Evolutionary conservation across 2,888 invertebrate species (phyloP).

Genomic region (Drosophila nigricruria): DNA sequence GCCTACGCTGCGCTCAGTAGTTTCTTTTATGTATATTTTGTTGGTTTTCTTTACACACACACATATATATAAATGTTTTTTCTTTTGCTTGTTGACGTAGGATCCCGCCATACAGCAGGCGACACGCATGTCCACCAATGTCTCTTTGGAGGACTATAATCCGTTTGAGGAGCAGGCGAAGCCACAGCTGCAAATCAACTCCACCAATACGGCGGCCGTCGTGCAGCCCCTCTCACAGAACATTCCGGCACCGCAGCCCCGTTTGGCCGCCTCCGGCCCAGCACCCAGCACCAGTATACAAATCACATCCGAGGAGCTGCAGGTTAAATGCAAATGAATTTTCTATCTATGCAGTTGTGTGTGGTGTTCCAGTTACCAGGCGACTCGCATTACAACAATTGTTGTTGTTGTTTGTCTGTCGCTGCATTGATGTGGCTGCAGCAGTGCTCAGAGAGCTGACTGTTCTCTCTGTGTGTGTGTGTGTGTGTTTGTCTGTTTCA

Average conservation of each 20-base stretch:
- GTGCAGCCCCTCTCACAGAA: constrained; percentile 85
- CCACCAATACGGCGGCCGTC: constrained; percentile 83
- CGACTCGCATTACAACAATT: constrained; percentile 21
- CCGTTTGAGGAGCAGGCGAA: constrained; percentile 92
- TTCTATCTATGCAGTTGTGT: too few species aligned
- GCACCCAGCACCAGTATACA: constrained; percentile 84
- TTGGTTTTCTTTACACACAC: background rate
- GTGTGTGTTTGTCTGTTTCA: background rate
- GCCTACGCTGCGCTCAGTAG: constrained; percentile 35
- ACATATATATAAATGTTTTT: too few species aligned
- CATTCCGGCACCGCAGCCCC: constrained; percentile 73
- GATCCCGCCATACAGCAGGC: constrained; percentile 98
- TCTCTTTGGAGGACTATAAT: constrained; percentile 96
- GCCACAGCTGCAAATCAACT: constrained; percentile 87
- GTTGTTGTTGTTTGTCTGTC: constrained; percentile 26
- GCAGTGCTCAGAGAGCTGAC: background rate
- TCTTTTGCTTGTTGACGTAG: constrained; percentile 86
- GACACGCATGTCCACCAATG: constrained; percentile 89
- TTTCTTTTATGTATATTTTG: background rate
- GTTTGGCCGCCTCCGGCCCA: constrained; percentile 83
- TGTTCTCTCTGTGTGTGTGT: background rate
- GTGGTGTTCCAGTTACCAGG: constrained; percentile 39
- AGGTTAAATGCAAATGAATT: constrained; percentile 86
- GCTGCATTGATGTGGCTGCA: constrained; percentile 58
- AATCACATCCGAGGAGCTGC: constrained; percentile 90